phyloP scores from a whole-genome alignment of 2,888 invertebrate genomes.

The Ischnus inquisitorius region DNA sequence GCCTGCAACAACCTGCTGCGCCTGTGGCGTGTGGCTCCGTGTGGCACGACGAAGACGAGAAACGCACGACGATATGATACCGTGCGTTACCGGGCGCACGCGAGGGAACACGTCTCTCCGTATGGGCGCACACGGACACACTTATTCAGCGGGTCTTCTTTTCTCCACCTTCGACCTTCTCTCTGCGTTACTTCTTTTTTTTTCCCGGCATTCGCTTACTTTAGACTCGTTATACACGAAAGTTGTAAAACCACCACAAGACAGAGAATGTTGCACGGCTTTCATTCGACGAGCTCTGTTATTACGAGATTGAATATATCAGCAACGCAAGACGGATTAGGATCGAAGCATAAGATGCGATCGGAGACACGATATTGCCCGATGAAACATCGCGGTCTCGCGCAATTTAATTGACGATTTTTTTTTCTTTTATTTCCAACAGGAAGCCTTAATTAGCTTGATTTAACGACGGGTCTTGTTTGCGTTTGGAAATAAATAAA shows the following conservation, averaged over 20 bases:
- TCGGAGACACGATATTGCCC: neutral
- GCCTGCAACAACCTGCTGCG: constrained; percentile 28
- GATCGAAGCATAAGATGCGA: neutral
- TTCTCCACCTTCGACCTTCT: constrained; percentile 61
- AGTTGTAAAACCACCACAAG: neutral
- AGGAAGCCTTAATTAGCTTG: constrained; percentile 38
- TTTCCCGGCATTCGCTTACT: neutral
- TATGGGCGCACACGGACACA: constrained; percentile 15
- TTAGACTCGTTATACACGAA: constrained; percentile 6
- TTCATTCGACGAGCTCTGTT: neutral
- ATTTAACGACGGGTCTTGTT: constrained; percentile 51
- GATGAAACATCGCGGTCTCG: neutral
- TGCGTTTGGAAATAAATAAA: constrained; percentile 34
- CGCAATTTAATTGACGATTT: neutral
- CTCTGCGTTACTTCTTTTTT: constrained; percentile 1
- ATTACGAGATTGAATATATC: constrained; percentile 5
- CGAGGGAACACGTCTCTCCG: constrained; percentile 53
- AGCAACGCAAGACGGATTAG: no score
- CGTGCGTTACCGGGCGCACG: constrained; percentile 62
- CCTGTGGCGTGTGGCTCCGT: constrained; percentile 55
- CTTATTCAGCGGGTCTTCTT: constrained; percentile 30
- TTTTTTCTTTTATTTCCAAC: neutral
- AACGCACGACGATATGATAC: constrained; percentile 49
- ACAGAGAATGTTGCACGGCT: neutral
- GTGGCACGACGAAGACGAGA: constrained; percentile 19